A percentile compares a stretch with the other conserved stretches of the same genome.
Evolutionary conservation across 1,140 invertebrate genomes (phyloP).

Genomic region (Aphidius gifuensis): DNA sequence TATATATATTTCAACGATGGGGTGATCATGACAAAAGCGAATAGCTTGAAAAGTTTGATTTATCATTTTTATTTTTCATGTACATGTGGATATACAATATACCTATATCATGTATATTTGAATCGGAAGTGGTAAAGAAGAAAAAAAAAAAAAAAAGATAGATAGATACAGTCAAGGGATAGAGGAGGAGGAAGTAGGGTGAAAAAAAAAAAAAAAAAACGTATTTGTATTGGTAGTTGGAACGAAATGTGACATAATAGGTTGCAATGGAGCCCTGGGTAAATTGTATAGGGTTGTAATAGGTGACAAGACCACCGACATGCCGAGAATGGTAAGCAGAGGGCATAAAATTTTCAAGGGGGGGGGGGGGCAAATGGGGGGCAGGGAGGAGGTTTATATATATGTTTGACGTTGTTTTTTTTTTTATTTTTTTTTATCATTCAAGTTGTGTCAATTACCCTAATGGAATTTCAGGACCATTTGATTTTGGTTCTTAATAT

Average conservation of each 20-base stretch:
- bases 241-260: conserved; percentile 56
- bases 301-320: conserved; percentile 52
- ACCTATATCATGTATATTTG: conserved; percentile 12
- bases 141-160: conserved; percentile 10
- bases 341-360: background rate
- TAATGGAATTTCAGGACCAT: too few relatives aligned
- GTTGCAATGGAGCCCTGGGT: conserved; percentile 45
- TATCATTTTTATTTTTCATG: conserved; percentile 40
- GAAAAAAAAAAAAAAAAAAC: conserved; percentile 28
- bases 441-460: too few relatives aligned
- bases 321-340: conserved; percentile 8
- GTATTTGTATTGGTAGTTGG: conserved; percentile 53
- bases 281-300: conserved; percentile 53
- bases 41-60: conserved; percentile 53
- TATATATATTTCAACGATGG: conserved; percentile 6
- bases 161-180: background rate
- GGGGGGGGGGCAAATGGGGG: background rate
- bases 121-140: background rate
- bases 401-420: too few relatives aligned
- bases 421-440: too few relatives aligned
- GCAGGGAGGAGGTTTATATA: background rate
- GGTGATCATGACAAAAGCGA: conserved; percentile 42
- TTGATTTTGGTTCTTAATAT: too few relatives aligned
- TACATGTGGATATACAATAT: conserved; percentile 10
- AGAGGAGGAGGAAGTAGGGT: too few relatives aligned